phyloP scores from a whole-genome alignment of 2,113 vertebrate species.

The Lophochroa leadbeateri region DNA sequence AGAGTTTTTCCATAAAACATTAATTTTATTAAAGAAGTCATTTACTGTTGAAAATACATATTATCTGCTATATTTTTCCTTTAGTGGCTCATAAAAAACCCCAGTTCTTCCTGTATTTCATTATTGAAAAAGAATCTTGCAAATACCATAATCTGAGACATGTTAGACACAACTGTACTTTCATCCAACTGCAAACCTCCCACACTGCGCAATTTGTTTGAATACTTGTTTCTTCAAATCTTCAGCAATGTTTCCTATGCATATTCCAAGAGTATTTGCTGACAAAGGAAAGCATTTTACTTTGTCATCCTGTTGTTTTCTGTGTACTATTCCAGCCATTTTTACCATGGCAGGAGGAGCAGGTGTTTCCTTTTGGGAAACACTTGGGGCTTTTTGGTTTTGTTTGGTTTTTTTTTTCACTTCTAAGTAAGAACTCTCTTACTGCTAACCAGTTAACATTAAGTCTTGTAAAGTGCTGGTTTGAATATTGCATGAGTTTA shows the following conservation, averaged over 20 bases:
- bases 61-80: background rate
- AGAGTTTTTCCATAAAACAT: background rate
- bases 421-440: background rate
- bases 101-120: background rate
- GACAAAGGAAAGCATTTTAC: background rate
- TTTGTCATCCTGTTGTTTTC: background rate
- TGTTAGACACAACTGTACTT: background rate
- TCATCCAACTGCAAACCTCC: background rate
- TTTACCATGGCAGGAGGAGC: background rate
- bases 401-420: accelerated
- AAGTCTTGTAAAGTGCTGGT: background rate
- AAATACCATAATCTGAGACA: background rate
- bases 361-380: background rate
- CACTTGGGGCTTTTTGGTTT: background rate
- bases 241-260: background rate
- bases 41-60: background rate
- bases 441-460: background rate
- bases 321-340: background rate
- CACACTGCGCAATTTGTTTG: background rate
- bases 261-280: background rate
- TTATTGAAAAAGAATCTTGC: background rate
- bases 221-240: background rate
- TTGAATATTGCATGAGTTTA: background rate
- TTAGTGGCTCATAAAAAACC: background rate
- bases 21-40: background rate